phyloP scores from a whole-genome alignment of 2,888 invertebrate genomes.

The Scrobipalpa atriplicella region DNA sequence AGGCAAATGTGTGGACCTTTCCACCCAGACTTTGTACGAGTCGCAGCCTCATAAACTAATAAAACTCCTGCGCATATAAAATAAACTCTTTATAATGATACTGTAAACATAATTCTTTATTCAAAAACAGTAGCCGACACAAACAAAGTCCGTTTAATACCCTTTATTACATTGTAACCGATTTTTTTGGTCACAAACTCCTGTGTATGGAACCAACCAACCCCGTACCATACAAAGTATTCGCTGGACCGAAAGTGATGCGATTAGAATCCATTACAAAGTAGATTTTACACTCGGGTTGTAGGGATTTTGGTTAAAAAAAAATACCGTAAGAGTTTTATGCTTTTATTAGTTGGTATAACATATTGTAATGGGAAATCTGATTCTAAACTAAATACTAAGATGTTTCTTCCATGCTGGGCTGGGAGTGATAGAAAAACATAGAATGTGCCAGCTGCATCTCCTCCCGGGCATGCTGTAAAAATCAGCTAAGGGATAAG shows the following conservation, averaged over 20 bases:
- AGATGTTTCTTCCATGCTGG: too few species aligned
- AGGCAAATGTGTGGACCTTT: too few species aligned
- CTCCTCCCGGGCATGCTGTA: too few species aligned
- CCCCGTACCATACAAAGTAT: slow-evolving; percentile 34
- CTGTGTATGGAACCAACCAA: slow-evolving; percentile 32
- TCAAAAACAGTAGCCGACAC: slow-evolving; percentile 32
- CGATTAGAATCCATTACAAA: slow-evolving; percentile 43
- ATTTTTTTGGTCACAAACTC: slow-evolving; percentile 24
- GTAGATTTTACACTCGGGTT: slow-evolving; percentile 48
- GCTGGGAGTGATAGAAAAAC: too few species aligned
- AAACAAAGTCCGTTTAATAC: slow-evolving; percentile 25
- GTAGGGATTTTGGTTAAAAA: slow-evolving; percentile 33
- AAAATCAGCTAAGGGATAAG: too few species aligned
- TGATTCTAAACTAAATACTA: too few species aligned
- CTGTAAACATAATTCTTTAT: slow-evolving; percentile 12
- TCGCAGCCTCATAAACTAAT: neutral
- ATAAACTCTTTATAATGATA: slow-evolving; percentile 18
- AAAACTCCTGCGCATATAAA: neutral
- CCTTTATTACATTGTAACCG: slow-evolving; percentile 30
- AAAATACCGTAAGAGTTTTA: slow-evolving; percentile 32
- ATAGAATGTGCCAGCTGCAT: too few species aligned
- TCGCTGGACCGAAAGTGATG: slow-evolving; percentile 35
- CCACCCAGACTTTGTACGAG: too few species aligned
- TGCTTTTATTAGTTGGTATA: slow-evolving; percentile 9
- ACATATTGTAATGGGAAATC: neutral